Evolutionary conservation across 2,888 invertebrate genomes (phyloP).

Genomic region (Gymnocheta viridis): DNA sequence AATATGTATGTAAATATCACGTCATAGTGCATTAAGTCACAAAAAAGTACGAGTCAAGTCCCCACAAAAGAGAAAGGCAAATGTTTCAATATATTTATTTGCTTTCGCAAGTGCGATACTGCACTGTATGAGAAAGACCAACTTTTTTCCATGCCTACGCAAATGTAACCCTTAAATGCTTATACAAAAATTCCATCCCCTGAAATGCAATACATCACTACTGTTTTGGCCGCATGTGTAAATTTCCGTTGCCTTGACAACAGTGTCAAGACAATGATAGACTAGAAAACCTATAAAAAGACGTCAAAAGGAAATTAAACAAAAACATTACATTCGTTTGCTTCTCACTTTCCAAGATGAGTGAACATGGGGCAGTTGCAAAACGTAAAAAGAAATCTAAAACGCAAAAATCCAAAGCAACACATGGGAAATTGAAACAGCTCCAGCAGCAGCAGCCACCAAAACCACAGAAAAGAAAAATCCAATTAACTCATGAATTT

Average conservation of each 20-base stretch:
- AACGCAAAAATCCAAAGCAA: slow-evolving; percentile 45
- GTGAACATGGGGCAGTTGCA: slow-evolving; percentile 24
- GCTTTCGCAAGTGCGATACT: no score
- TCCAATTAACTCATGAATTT: slow-evolving; percentile 76
- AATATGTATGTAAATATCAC: no score
- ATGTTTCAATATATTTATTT: no score
- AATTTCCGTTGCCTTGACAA: slow-evolving; percentile 52
- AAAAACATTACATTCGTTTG: slow-evolving; percentile 20
- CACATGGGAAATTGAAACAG: slow-evolving; percentile 45
- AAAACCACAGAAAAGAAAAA: slow-evolving; percentile 73
- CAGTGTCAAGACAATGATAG: slow-evolving; percentile 25
- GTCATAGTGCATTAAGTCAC: no score
- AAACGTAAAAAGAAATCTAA: slow-evolving; percentile 62
- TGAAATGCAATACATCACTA: slow-evolving; percentile 34
- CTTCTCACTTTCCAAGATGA: slow-evolving; percentile 46
- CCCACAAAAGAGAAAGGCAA: no score
- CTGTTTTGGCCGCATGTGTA: background rate
- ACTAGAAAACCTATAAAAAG: slow-evolving; percentile 5
- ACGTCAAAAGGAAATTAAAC: slow-evolving; percentile 35
- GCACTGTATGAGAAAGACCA: no score
- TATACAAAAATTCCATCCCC: background rate
- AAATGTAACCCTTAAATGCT: slow-evolving; percentile 28
- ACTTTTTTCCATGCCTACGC: no score
- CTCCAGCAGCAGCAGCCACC: background rate
- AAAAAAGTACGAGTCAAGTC: no score